These are phyloP conservation scores for Urocynchramus pylzowi DNA, from an alignment of 2,113 vertebrate genomes.

Conservation along the genomic window DNA sequence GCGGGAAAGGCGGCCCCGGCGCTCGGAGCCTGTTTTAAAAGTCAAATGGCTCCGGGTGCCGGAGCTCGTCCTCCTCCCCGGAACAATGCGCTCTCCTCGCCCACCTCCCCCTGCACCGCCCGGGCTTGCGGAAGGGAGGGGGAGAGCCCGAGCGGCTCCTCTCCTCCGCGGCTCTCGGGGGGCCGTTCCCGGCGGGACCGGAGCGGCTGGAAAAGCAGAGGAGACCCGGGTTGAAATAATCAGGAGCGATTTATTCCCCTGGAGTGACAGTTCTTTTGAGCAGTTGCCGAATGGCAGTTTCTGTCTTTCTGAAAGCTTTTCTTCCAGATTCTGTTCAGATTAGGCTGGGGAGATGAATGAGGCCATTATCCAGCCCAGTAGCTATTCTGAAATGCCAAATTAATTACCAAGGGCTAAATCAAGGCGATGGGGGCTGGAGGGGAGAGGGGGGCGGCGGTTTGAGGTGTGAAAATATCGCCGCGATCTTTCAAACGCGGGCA, in stretches of 20 bases:
- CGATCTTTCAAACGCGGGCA: background rate
- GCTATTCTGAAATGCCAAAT: conserved; percentile 88
- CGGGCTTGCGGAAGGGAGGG: background rate
- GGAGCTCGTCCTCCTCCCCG: background rate
- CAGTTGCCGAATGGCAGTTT: conserved; percentile 81
- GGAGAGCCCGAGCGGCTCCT: background rate
- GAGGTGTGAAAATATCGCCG: conserved; percentile 72
- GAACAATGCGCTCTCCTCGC: background rate
- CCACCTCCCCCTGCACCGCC: conserved; percentile 28
- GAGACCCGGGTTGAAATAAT: conserved; percentile 70
- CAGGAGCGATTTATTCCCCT: conserved; percentile 75
- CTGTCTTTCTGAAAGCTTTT: conserved; percentile 83
- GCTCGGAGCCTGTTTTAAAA: conserved; percentile 37
- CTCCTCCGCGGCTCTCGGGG: background rate
- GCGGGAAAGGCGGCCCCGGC: background rate
- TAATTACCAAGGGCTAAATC: conserved; percentile 85
- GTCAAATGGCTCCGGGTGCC: conserved; percentile 11
- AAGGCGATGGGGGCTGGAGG: conserved; percentile 51
- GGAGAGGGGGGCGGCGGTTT: background rate
- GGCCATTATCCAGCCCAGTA: conserved; percentile 83
- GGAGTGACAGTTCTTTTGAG: conserved; percentile 87
- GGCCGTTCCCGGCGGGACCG: conserved; percentile 24
- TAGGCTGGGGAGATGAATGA: conserved; percentile 82
- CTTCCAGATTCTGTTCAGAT: conserved; percentile 84
- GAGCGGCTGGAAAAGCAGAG: conserved; percentile 55